Conservation (phyloP, 2,113 vertebrate species). For the Drymodes brunneopygia region DNA sequence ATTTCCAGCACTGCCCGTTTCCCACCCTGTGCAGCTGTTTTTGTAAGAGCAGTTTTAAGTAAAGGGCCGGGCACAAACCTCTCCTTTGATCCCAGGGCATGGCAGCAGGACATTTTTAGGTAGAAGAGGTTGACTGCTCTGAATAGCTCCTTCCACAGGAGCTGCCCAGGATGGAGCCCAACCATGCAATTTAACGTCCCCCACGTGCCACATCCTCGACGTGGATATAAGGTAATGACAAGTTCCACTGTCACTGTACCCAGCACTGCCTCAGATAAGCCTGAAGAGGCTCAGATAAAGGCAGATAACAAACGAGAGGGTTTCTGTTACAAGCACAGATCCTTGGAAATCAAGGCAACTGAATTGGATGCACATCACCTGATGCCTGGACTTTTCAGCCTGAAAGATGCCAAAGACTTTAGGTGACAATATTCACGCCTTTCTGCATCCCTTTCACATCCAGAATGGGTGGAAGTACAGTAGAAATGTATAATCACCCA, state of each 20-base stretch:
- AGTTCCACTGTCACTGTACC: neutral
- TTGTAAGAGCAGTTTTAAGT: neutral
- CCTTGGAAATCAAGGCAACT: neutral
- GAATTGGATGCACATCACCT: neutral
- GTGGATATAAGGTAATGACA: neutral
- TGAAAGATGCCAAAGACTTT: neutral
- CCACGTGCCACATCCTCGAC: neutral
- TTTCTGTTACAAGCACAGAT: neutral
- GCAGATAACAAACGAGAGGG: neutral
- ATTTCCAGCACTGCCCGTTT: neutral
- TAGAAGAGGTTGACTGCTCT: neutral
- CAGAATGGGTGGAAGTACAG: neutral
- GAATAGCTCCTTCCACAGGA: constrained; percentile 38
- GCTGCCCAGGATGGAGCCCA: neutral
- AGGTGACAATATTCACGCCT: neutral
- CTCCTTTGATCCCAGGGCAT: neutral
- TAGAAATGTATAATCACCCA: neutral
- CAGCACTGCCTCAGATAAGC: neutral
- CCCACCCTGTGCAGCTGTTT: neutral
- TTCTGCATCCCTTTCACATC: neutral
- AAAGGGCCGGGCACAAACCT: neutral
- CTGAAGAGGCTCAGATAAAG: neutral
- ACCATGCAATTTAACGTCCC: constrained; percentile 8
- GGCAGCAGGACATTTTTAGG: constrained; percentile 29
- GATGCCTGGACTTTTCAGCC: fast-evolving